A percentile compares a stretch with the other conserved stretches of the same genome.
Conservation (phyloP, 2,797 vertebrate species). For the Anolis apletophallus region DNA sequence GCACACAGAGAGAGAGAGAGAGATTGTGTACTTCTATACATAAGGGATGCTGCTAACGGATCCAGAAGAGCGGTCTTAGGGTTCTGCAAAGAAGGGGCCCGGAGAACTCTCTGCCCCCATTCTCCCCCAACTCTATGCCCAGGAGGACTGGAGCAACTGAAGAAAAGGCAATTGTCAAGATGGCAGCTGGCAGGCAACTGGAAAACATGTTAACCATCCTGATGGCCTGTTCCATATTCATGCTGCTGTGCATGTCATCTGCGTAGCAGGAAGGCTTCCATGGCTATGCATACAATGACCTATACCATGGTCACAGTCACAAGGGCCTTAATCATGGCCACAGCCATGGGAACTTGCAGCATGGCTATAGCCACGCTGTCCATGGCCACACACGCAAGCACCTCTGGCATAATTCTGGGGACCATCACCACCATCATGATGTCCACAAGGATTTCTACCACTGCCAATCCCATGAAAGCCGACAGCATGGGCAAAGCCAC, state of each 20-base stretch:
- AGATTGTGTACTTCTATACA: too few species aligned
- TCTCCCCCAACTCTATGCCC: too few species aligned
- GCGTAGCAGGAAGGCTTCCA: constrained; percentile 46
- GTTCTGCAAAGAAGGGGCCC: too few species aligned
- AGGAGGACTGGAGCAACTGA: too few species aligned
- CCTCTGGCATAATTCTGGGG: constrained; percentile 54
- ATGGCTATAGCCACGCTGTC: constrained; percentile 48
- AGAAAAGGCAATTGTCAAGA: neutral
- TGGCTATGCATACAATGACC: constrained; percentile 31
- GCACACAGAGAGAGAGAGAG: too few species aligned
- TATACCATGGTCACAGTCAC: constrained; percentile 70
- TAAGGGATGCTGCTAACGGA: too few species aligned
- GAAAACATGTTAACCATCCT: neutral
- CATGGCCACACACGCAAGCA: neutral
- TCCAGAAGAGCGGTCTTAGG: too few species aligned
- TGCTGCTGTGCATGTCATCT: neutral
- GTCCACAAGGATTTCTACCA: constrained; percentile 53
- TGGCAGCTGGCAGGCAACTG: neutral
- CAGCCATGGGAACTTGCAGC: constrained; percentile 49
- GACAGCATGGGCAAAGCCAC: neutral
- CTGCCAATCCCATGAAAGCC: constrained; percentile 45
- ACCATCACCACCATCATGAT: constrained; percentile 57
- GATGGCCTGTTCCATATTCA: neutral
- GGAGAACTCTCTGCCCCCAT: too few species aligned
- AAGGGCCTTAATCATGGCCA: neutral